Base-by-base conservation (phyloP, 2,888 invertebrate species). In the Serrognathus titanus region DNA sequence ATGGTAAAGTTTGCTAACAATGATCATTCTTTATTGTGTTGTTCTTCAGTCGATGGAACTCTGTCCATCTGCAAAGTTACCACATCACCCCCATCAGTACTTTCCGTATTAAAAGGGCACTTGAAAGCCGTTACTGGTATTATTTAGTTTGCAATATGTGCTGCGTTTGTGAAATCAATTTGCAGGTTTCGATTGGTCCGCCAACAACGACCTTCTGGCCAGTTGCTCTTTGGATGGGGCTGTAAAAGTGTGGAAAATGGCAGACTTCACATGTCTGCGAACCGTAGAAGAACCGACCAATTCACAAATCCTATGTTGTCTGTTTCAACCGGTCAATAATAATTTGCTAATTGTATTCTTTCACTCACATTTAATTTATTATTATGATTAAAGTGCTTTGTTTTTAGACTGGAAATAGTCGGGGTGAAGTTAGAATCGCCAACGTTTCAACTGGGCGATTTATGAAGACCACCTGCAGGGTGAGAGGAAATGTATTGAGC, bases 361-460 rank as follows among this genome's bases (percentile, higher is more conserved):
- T 41, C 13, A 16, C 3, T 16, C 2, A 16, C 2, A 16, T 16
- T 16, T 16, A 16, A 16, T 10, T 48, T n/a, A 48, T 49, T 61
- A n/a, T 48, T 36, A 48, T 49, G 24, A 31, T n/a, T n/a, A n/a
- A 31, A 31, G 4, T 31, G 24, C 24, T 6, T 31, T 31, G 24
- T 31, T 43, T 47, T 58, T 60, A 87, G 85, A 84, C 86, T 43
- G 90, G 90, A 0, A 90, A 88, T 69, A 83, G 83, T 8, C 81
- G 83, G 67, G 90, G 91, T 9, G 83, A 88, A 77, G 83, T 94
- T 1, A 86, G 88, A 70, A 86, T 92, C 12, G 81, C 92, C 47
- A 94, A 94, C 72, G 84, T 93, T 36, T 94, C 93, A 0, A 93
- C 92, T 2, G 93, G 93, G 48, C 89, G 90, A 65, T 90, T 89